Percentiles rank a stretch among this genome's conserved stretches.
phyloP scores from a whole-genome alignment of 2,113 vertebrate genomes.

The Paratilapia polleni region DNA sequence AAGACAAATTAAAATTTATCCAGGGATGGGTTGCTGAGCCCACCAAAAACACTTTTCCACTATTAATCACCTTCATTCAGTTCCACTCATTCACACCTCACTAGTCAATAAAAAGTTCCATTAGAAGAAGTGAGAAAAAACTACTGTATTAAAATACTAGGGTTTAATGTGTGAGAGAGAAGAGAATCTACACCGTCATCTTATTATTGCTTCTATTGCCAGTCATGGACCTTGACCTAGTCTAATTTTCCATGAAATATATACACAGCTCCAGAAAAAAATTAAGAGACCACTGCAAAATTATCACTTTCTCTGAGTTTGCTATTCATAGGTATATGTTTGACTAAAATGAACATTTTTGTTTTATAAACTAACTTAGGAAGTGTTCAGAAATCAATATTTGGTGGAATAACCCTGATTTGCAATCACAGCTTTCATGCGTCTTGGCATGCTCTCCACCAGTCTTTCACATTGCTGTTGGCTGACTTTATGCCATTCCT shows the following conservation, averaged over 20 bases:
- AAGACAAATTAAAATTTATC: slow-evolving; percentile 12
- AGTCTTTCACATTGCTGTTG: too few relatives aligned
- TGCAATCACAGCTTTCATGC: too few relatives aligned
- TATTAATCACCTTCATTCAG: slow-evolving; percentile 15
- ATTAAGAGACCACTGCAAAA: too few relatives aligned
- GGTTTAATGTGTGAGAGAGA: background rate
- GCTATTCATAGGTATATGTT: too few relatives aligned
- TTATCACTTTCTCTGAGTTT: too few relatives aligned
- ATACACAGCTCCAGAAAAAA: too few relatives aligned
- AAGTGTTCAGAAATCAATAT: too few relatives aligned
- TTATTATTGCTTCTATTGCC: background rate
- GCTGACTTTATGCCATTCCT: too few relatives aligned
- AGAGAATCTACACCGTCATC: background rate
- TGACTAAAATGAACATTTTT: too few relatives aligned
- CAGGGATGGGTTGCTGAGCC: background rate
- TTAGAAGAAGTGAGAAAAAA: slow-evolving; percentile 13
- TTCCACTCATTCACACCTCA: background rate
- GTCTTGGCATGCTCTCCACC: too few relatives aligned
- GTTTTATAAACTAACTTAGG: too few relatives aligned
- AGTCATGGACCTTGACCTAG: background rate
- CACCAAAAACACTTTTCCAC: background rate
- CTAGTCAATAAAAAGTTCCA: background rate
- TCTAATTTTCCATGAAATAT: background rate
- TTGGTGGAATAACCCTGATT: too few relatives aligned
- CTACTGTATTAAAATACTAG: background rate